phyloP scores from a whole-genome alignment of 2,888 invertebrate genomes.

The Scaeva pyrastri region DNA sequence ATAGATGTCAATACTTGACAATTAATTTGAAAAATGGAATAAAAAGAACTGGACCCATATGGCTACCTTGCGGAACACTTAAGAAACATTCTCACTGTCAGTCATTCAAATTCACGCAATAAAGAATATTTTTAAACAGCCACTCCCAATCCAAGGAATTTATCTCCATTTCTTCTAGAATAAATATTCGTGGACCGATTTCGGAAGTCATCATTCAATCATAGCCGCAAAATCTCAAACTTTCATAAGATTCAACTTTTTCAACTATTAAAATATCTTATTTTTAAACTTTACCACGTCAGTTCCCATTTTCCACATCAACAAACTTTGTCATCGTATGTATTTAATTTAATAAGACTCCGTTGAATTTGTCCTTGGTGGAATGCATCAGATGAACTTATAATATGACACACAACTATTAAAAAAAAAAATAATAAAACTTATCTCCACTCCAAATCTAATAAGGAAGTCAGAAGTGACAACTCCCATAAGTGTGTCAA shows the following conservation, averaged over 20 bases:
- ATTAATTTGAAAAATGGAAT: too few relatives aligned
- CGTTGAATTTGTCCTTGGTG: background rate
- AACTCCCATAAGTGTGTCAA: constrained; percentile 26
- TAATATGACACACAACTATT: background rate
- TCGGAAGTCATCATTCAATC: background rate
- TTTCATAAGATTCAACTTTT: background rate
- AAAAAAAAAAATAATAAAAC: too few relatives aligned
- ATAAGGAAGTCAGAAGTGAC: constrained; percentile 31
- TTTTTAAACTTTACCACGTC: background rate
- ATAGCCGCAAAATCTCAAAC: background rate
- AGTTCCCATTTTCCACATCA: background rate
- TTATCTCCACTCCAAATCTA: constrained; percentile 3
- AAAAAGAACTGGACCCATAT: too few relatives aligned
- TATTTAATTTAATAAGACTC: background rate
- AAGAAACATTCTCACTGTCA: too few relatives aligned
- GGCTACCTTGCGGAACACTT: too few relatives aligned
- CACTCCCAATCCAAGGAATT: too few relatives aligned
- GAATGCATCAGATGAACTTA: background rate
- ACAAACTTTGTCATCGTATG: background rate
- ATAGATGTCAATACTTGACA: too few relatives aligned
- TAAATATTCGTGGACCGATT: too few relatives aligned
- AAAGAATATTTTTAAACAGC: too few relatives aligned
- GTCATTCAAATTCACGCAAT: too few relatives aligned
- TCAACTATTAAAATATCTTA: background rate
- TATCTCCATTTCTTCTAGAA: too few relatives aligned